Evolutionary conservation across 2,888 invertebrate species (phyloP).

Genomic region (Tineola bisselliella): DNA sequence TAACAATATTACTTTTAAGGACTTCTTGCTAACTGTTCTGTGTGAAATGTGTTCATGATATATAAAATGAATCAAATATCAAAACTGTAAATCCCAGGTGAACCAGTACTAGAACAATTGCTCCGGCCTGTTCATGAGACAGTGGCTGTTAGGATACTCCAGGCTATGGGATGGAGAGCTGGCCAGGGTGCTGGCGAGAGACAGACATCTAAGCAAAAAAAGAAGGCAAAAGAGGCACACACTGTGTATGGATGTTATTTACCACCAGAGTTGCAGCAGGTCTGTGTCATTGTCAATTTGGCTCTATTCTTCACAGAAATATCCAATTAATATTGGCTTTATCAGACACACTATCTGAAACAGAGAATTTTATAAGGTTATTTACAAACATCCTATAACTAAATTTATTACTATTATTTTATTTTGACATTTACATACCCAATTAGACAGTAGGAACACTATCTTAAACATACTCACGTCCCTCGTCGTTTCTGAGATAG

Average conservation of each 20-base stretch:
- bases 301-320: not conserved
- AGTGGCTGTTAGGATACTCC: conserved; percentile 85
- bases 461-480: no score
- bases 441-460: no score
- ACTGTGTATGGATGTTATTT: conserved; percentile 56
- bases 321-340: conserved; percentile 10
- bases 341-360: no score
- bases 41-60: no score
- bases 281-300: conserved; percentile 16
- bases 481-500: no score
- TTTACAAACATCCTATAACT: no score
- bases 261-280: conserved; percentile 49
- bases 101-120: conserved; percentile 76
- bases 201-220: conserved; percentile 47
- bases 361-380: not conserved
- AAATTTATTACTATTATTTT: no score
- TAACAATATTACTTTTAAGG: no score
- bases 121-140: conserved; percentile 83
- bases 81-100: conserved; percentile 52
- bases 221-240: conserved; percentile 33
- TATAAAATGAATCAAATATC: not conserved
- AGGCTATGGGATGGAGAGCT: conserved; percentile 92
- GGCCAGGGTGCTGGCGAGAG: conserved; percentile 83
- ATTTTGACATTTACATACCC: no score
- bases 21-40: no score